Evolutionary conservation across 2,888 invertebrate genomes (phyloP), one percentile per base, ranked within the genome.

Genomic region (Polia nebulosa): DNA sequence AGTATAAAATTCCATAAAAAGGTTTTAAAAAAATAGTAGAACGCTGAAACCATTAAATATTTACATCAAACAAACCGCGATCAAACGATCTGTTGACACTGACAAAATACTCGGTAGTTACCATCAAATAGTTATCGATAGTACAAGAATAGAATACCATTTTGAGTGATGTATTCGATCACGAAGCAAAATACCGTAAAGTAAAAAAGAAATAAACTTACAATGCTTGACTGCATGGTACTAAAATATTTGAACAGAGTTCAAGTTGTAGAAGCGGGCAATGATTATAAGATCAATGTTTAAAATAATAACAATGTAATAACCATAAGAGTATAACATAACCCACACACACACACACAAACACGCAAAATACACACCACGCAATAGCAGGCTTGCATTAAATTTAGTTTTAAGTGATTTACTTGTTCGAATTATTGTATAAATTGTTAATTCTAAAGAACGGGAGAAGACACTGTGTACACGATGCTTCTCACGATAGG

Each of bases 11-110:
- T n/a, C 3, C 6, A 55, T 22, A 55, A 45, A 32, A 9, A 11
- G 11, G 25, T 25, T 41, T 13, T n/a, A 17, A 45, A 60, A 74
- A 52, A 34, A 25, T 27, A 11, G 20, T 36, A 27, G 27, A 59
- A 60, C 17, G 27, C 13, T 63, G 39, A 15, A 34, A 9, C 29
- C 17, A 45, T 72, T 49, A 67, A 78, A 74, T 70, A 73, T 65
- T 78, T 55, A 49, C 56, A 60, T 60, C 27, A 67, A 63, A 53
- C 68, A 77, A 65, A 76, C 66, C 58, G 20, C 77, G 44, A 58
- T 59, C 51, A 44, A 57, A 36, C 47, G 20, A 13, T 36, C 39
- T 71, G 51, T 59, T 66, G 60, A 55, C 47, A 55, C 11, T 25
- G 72, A 20, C 57, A 49, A 59, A 77, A 58, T 76, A 59, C 51